Base-by-base conservation (phyloP, 2,113 vertebrate species). In the Colossoma macropomum region DNA sequence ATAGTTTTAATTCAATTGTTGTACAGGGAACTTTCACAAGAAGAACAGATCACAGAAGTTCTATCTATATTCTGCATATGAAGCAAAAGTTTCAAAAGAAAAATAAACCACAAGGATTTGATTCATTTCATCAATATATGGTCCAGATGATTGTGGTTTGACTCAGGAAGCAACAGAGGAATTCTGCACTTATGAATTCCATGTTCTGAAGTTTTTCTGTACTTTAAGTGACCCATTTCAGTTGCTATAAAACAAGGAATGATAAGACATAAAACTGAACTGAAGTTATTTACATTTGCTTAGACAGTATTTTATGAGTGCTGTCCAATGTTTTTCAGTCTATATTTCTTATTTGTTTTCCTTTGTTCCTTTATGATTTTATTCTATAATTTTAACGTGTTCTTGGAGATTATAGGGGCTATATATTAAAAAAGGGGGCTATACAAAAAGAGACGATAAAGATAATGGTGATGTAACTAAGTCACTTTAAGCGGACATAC, bases 101-200 rank as follows among this genome's bases (percentile, higher is more conserved):
- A 52, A 68, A 52, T 41, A 71, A 68, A 80, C 19, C 81, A 75
- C 45, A 25, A 59, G 70, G 70, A 48, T 52, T 63, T 75, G 25
- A 81, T 84, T 72, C 60, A 83, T 77, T 69, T 77, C 50, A 63
- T 48, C 68, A 69, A 83, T 62, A 71, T 50, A 65, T 38, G 34
- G 79, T 78, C 78, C 70, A 84, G 70, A 75, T 75, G 62, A 84
- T 32, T 77, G 65, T 73, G 87, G 84, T 79, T 38, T 32, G 41
- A 76, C 41, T 81, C 28, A 38, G 79, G 60, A 80, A 75, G 59
- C 77, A 54, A 84, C 66, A 78, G 75, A 28, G 54, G 59, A 45
- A 23, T 70, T 78, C 25, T 28, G 50, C 66, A 71, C 27, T 82
- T 34, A 23, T 65, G 50, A 28, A 75, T 60, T 74, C 63, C 73